Evolutionary conservation across 2,888 invertebrate genomes (phyloP), one percentile per base, ranked within the genome.

Genomic region (Eumerus sabulonum): DNA sequence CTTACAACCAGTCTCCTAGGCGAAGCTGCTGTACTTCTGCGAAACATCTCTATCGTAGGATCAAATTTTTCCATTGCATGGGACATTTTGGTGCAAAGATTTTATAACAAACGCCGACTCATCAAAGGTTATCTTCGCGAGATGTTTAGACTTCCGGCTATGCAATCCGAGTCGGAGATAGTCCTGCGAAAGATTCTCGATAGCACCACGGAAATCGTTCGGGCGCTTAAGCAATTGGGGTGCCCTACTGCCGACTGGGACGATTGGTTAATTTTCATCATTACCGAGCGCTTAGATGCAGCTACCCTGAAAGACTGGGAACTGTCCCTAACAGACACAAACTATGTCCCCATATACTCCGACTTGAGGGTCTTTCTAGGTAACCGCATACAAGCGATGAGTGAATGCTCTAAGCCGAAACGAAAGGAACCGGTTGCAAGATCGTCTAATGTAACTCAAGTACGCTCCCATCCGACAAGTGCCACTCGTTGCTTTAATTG

Each of bases 51-150:
- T 0, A 54, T 79, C 7, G 59, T 9, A 2, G 62, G 56, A 9
- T 14, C 45, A 12, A 79, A 73, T 38, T 82, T 76, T 40, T 36
- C 60, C 12, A 59, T 16, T 11, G 57, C 68, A 9, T 79, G 70
- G 79, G 63, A 71, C 12, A 63, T 82, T 14, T 68, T 71, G n/a
- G 12, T 45, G 36, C 51, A 66, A 1, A 63, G 72, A 1, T 71
- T 50, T 35, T 67, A 74, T 12, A 79, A 76, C 16, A 82, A 64
- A 12, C n/a, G n/a, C n/a, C n/a, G n/a, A n/a, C n/a, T n/a, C n/a
- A n/a, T n/a, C n/a, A n/a, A n/a, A n/a, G n/a, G n/a, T 5, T 36
- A 36, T 11, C 36, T 36, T 9, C 71, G 82, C 1, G 51, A 74
- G 13, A 74, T 82, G 27, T 13, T 62, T 0, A 56, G 63, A 3